A percentile compares a stretch with the other conserved stretches of the same genome.
Evolutionary conservation across 2,113 vertebrate genomes (phyloP).

Genomic region (Brachionichthys hirsutus): DNA sequence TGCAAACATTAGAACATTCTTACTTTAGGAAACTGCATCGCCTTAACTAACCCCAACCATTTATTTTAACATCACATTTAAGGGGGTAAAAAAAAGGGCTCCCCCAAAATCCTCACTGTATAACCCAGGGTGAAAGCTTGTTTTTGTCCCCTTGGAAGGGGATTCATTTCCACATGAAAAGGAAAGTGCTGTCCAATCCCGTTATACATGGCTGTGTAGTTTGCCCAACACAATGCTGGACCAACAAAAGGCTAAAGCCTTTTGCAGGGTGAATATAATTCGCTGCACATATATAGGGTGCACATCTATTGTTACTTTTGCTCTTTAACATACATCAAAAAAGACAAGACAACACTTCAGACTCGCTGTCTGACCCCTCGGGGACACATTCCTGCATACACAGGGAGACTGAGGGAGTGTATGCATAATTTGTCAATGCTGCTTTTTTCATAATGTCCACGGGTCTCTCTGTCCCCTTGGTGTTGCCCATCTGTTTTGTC

Average conservation of each 20-base stretch:
- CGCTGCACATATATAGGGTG: slow-evolving; percentile 49
- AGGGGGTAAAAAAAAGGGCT: slow-evolving; percentile 31
- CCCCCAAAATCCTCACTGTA: slow-evolving; percentile 45
- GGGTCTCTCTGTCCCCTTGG: slow-evolving; percentile 56
- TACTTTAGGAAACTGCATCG: too few relatives aligned
- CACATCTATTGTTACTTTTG: slow-evolving; percentile 48
- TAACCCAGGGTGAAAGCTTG: slow-evolving; percentile 64
- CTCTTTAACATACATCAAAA: slow-evolving; percentile 62
- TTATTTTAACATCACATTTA: not conserved
- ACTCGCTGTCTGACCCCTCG: slow-evolving; percentile 53
- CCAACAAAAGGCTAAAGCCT: slow-evolving; percentile 66
- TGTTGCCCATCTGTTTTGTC: slow-evolving; percentile 67
- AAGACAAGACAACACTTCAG: slow-evolving; percentile 57
- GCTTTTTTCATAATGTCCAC: slow-evolving; percentile 60
- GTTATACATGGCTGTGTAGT: slow-evolving; percentile 70
- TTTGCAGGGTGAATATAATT: slow-evolving; percentile 54
- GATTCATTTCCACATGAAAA: slow-evolving; percentile 77
- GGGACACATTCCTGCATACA: slow-evolving; percentile 63
- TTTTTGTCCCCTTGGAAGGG: slow-evolving; percentile 58
- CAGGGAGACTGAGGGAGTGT: slow-evolving; percentile 26
- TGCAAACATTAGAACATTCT: too few relatives aligned
- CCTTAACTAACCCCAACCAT: too few relatives aligned
- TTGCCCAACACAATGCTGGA: slow-evolving; percentile 56
- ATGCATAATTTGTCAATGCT: slow-evolving; percentile 65
- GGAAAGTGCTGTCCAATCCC: slow-evolving; percentile 71